Evolutionary conservation across 2,888 invertebrate species (phyloP), one percentile per base, ranked within the genome.

Genomic region (Drosophila phalerata): DNA sequence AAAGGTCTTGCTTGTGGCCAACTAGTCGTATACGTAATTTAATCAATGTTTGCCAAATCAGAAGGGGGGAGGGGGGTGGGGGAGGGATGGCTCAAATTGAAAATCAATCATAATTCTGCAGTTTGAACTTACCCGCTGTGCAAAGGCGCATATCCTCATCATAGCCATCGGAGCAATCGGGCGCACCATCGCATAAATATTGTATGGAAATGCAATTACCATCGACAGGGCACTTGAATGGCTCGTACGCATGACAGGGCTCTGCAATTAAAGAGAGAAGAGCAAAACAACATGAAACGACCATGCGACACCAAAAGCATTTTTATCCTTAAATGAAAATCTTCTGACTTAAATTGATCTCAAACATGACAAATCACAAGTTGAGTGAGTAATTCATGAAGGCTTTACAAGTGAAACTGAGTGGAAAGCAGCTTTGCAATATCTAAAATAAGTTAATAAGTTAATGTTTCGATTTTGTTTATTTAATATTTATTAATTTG

Each of bases 191-290:
- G 92, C 98, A 98, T 55, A 98, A 94, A 93, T 98, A 98, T 92
- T 98, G 98, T 93, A 98, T 98, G 77, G 98, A 98, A 93, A 98
- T 98, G 93, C 98, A 98, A 92, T 96, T 96, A 34, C 97, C 97
- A 91, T 97, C 97, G 72, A 97, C 97, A 0, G 98, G 98, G 92
- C 98, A 98, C 92, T 97, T 97, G 94, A 98, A 98, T 38, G 98
- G 98, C 93, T 98, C 98, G 93, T 98, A 98, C 1, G 98, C 97
- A 92, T 97, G 98, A 90, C 98, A 98, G 85, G 95, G 94, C 62
- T 94, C 96, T 95, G 91, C 55, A 92, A 92, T 32, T 34, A 38
- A 45, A 49, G 15, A 38, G 13, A 68, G 6, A 25, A 22, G 15
- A 19, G 15, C 22, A 37, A 58, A 48, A 15, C 9, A 34, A 25